Evolutionary conservation across 1,140 invertebrate genomes (phyloP).

Genomic region (Agraylea sexmaculata): DNA sequence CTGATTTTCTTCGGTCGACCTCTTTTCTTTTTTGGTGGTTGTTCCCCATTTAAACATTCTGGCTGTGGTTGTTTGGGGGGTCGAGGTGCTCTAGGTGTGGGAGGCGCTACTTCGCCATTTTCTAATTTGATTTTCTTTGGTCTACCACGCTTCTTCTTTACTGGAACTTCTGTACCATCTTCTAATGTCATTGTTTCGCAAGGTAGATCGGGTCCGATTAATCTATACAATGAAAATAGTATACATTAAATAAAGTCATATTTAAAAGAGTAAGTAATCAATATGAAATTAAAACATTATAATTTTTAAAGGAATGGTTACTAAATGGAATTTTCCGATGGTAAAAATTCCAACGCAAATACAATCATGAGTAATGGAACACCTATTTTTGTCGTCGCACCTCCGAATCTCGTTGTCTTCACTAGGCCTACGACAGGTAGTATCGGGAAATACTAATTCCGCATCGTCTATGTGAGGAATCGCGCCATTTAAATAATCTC

Average conservation of each 20-base stretch:
- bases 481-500: constrained; percentile 88
- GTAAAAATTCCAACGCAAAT: no score
- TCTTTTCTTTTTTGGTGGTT: constrained; percentile 67
- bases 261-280: no score
- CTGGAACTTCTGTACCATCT: constrained; percentile 49
- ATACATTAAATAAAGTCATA: no score
- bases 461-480: constrained; percentile 77
- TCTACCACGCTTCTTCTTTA: constrained; percentile 78
- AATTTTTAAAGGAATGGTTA: no score
- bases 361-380: neutral
- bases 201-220: constrained; percentile 37
- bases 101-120: constrained; percentile 45
- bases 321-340: no score
- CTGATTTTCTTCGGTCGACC: constrained; percentile 76
- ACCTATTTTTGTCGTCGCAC: constrained; percentile 24
- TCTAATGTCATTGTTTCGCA: constrained; percentile 41
- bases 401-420: constrained; percentile 45
- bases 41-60: constrained; percentile 29
- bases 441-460: constrained; percentile 82
- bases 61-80: constrained; percentile 33
- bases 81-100: constrained; percentile 42
- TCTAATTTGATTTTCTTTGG: constrained; percentile 78
- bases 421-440: constrained; percentile 34
- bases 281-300: no score
- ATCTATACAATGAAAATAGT: no score